A percentile compares a stretch with the other conserved stretches of the same genome.
These are phyloP conservation scores for Aurelia sp. DNA, from an alignment of 30 jellyfish, hydroid and myxozoan species.

Conservation along the genomic window DNA sequence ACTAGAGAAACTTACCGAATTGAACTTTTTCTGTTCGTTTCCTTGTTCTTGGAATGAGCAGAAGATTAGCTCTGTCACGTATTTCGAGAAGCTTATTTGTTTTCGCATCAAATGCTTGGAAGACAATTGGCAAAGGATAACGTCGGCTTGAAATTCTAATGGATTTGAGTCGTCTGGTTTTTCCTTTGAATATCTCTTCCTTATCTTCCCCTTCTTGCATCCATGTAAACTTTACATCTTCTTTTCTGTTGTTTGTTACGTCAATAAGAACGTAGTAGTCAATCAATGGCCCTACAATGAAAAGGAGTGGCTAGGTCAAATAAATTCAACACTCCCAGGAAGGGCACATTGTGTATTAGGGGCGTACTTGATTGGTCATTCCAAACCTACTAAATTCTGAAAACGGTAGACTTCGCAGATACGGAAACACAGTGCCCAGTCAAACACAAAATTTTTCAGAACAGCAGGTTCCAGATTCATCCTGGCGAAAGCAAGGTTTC, in stretches of 20 bases:
- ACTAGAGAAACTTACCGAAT: constrained; percentile 19
- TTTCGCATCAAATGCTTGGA: constrained; percentile 9
- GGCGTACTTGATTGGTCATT: too few species aligned
- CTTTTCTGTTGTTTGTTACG: neutral
- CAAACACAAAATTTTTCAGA: too few species aligned
- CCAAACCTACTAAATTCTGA: too few species aligned
- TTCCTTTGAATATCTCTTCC: neutral
- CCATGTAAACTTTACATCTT: neutral
- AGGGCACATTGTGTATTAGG: too few species aligned
- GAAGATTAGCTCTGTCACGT: constrained; percentile 14
- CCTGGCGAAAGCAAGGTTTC: too few species aligned
- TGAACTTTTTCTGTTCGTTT: constrained; percentile 7
- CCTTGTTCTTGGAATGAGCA: constrained; percentile 30
- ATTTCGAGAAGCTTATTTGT: constrained; percentile 6
- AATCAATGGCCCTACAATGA: neutral
- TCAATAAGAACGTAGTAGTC: constrained; percentile 16
- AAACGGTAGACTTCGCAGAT: too few species aligned
- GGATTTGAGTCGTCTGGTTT: neutral
- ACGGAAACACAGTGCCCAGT: too few species aligned
- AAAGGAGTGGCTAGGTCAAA: neutral
- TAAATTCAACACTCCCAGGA: too few species aligned
- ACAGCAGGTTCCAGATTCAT: too few species aligned
- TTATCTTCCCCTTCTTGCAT: neutral
- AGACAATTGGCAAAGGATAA: constrained; percentile 23
- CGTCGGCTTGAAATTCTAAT: neutral